Base-by-base conservation (phyloP, 1,140 invertebrate species). In the Macrobrachium nipponense region DNA sequence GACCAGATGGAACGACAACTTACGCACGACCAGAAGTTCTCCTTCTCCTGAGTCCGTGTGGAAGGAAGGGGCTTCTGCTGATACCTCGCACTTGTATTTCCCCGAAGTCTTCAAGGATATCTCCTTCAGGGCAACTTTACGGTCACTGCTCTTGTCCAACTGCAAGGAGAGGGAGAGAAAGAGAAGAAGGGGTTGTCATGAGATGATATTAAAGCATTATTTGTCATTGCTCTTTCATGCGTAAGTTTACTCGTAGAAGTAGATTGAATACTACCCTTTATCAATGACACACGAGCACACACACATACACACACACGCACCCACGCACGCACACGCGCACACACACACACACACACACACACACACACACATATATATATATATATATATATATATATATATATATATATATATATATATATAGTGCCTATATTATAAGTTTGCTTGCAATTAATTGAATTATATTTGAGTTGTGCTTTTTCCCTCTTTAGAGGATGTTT, bases 41-140 rank as follows among this genome's bases (percentile, higher is more conserved):
- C 94, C 94, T 89, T 95, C 94, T 88, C 95, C 94, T 66, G 94
- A 94, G 80, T 95, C 95, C 44, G 95, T 96, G 90, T 95, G 94
- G 89, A 95, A 95, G 62, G 93, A 91, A 1, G 95, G 95, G 2
- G 93, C 92, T 89, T 95, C 95, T 5, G 94, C 95, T 0, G 95
- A 94, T 66, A 95, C 94, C 90, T 96, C 95, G 90, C 95, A 96
- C 90, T 94, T 94, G 91, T 95, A 96, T 64, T 91, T 91, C 7
- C 95, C 95, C 0, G 94, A 93, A 20, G 94, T 91, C 87, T 94
- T 93, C 12, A 93, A 91, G 66, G 94, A 93, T 5, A 96, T 94
- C 77, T 94, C 94, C 62, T 93, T 91, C 64, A 96, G 90, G 17
- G 95, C 93, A 18, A 96, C 94, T 81, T 93, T 92, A 89, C 94